Conservation (phyloP, 2,113 vertebrate genomes). For the Poeciliopsis turrubarensis region DNA sequence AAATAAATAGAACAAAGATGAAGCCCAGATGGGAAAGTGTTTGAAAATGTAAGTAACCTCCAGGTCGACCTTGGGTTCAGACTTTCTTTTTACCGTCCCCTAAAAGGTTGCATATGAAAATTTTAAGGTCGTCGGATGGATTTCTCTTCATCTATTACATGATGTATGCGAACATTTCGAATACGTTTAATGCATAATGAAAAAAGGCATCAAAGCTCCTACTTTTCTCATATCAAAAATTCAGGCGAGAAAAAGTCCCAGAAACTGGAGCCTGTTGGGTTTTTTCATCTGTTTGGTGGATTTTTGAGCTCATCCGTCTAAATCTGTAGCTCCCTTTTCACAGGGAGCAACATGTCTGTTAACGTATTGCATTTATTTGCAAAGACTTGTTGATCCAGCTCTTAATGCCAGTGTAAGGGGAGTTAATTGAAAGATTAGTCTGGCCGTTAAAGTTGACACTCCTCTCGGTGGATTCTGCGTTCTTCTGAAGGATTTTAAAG, state of each 20-base stretch:
- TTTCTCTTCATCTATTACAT: not conserved
- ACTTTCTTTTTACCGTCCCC: not conserved
- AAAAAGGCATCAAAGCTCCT: not conserved
- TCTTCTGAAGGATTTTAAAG: slow-evolving; percentile 8
- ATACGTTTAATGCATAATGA: not conserved
- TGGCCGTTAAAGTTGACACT: slow-evolving; percentile 27
- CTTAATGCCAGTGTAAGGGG: slow-evolving; percentile 4
- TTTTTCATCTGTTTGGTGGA: not conserved
- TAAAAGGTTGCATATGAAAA: not conserved
- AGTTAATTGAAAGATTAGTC: slow-evolving; percentile 29
- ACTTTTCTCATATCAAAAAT: not conserved
- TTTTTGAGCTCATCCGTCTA: not conserved
- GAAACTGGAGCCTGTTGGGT: not conserved
- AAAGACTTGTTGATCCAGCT: slow-evolving; percentile 39
- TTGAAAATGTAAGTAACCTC: not conserved
- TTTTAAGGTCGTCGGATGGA: not conserved
- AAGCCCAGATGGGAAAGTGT: not conserved
- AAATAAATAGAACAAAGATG: too few relatives aligned
- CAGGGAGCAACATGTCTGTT: not conserved
- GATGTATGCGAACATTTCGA: not conserved
- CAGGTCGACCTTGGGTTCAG: not conserved
- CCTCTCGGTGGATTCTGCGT: slow-evolving; percentile 16
- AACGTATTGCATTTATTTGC: slow-evolving; percentile 16
- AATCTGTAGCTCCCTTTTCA: slow-evolving; percentile 1
- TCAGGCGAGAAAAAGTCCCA: not conserved